phyloP scores from a whole-genome alignment of 2,888 invertebrate species.

The Coremacera marginata region DNA sequence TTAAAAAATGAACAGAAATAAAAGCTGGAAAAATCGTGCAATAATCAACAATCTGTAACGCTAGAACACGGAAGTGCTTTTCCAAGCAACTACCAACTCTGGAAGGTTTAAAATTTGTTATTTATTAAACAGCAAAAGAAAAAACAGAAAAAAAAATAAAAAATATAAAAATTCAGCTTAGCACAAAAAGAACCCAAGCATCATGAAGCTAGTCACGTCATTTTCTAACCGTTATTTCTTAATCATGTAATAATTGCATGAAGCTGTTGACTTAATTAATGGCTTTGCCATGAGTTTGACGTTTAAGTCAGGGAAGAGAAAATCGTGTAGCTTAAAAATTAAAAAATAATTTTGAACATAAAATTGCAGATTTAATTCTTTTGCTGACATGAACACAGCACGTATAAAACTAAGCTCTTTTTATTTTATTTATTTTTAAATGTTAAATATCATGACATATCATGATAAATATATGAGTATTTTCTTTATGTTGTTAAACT shows the following conservation, averaged over 20 bases:
- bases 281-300: background rate
- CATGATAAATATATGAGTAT: too few relatives aligned
- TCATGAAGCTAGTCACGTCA: slow-evolving; percentile 13
- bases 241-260: slow-evolving; percentile 30
- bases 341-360: background rate
- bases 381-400: too few relatives aligned
- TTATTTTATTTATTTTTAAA: too few relatives aligned
- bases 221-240: slow-evolving; percentile 38
- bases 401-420: too few relatives aligned
- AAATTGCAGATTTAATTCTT: too few relatives aligned
- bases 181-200: background rate
- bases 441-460: too few relatives aligned
- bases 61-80: slow-evolving; percentile 37
- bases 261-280: slow-evolving; percentile 27
- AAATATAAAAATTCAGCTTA: background rate
- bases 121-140: too few relatives aligned
- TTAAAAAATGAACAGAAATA: slow-evolving; percentile 12
- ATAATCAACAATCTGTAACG: slow-evolving; percentile 41
- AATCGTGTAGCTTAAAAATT: background rate
- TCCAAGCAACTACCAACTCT: background rate
- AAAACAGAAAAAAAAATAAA: background rate
- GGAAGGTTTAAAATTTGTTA: too few relatives aligned
- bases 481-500: too few relatives aligned
- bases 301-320: background rate
- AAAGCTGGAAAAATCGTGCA: background rate